These are phyloP conservation scores for Chrysomela aeneicollis DNA, from an alignment of 2,888 invertebrate species.

Conservation along the genomic window DNA sequence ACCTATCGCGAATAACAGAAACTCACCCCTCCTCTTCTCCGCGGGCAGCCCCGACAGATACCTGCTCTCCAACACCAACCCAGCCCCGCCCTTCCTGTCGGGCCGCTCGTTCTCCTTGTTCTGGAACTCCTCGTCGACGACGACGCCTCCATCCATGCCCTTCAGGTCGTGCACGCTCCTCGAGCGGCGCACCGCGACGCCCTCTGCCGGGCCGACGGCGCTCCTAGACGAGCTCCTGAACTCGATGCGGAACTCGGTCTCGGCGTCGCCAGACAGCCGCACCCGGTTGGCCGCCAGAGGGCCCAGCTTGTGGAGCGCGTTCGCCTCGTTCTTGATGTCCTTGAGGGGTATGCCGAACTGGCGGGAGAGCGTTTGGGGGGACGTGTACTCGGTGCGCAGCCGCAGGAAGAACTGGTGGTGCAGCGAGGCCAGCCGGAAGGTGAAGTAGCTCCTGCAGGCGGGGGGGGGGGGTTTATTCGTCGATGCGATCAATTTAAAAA, in stretches of 20 bases:
- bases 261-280: slow-evolving; percentile 45
- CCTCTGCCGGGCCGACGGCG: slow-evolving; percentile 18
- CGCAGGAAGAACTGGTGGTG: slow-evolving; percentile 81
- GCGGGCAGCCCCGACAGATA: slow-evolving; percentile 53
- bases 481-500: no score
- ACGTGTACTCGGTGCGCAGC: slow-evolving; percentile 75
- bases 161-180: slow-evolving; percentile 65
- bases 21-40: slow-evolving; percentile 64
- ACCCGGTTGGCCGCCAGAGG: slow-evolving; percentile 53
- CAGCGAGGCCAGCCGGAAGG: slow-evolving; percentile 79
- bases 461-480: no score
- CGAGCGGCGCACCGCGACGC: slow-evolving; percentile 58
- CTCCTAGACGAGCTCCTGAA: slow-evolving; percentile 52
- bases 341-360: slow-evolving; percentile 67
- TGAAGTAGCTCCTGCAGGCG: slow-evolving; percentile 73
- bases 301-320: slow-evolving; percentile 58
- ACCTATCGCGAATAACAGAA: no score
- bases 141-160: slow-evolving; percentile 53
- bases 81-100: slow-evolving; percentile 43
- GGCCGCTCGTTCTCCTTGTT: slow-evolving; percentile 78
- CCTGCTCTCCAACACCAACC: slow-evolving; percentile 54
- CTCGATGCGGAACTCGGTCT: slow-evolving; percentile 58
- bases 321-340: slow-evolving; percentile 61
- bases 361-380: slow-evolving; percentile 70
- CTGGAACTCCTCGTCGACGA: slow-evolving; percentile 66